Evolutionary conservation across 1,140 invertebrate genomes (phyloP).

Genomic region (Drosophila auraria): DNA sequence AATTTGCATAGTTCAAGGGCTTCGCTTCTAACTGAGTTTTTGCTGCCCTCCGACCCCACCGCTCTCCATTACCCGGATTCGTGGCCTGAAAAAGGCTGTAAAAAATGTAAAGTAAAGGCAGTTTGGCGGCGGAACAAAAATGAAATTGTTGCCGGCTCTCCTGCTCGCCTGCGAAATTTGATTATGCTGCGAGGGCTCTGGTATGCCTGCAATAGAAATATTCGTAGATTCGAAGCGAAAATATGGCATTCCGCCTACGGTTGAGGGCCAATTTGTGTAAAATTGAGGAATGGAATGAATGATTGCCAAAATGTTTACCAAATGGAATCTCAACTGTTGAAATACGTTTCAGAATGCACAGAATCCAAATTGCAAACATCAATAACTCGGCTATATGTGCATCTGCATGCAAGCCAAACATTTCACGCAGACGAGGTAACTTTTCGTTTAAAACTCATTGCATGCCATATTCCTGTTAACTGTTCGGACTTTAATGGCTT

Average conservation of each 20-base stretch:
- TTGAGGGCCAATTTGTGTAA: constrained; percentile 44
- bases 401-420: constrained; percentile 13
- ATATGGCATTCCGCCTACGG: constrained; percentile 26
- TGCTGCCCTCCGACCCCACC: not conserved
- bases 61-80: constrained; percentile 18
- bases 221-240: not conserved
- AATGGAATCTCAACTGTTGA: constrained; percentile 42
- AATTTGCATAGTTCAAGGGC: constrained; percentile 82
- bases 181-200: constrained; percentile 50
- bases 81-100: constrained; percentile 16
- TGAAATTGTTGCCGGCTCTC: constrained; percentile 62
- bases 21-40: constrained; percentile 63
- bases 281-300: constrained; percentile 42
- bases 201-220: constrained; percentile 5
- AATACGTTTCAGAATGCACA: constrained; percentile 26
- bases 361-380: constrained; percentile 35
- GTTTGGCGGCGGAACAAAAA: constrained; percentile 43
- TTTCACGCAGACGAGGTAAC: constrained; percentile 5
- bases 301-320: constrained; percentile 44
- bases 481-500: constrained; percentile 5
- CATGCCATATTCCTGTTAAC: constrained; percentile 4
- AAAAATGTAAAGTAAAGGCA: constrained; percentile 42
- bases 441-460: constrained; percentile 5
- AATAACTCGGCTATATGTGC: constrained; percentile 13
- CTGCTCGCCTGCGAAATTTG: constrained; percentile 62